Conservation (phyloP, 2,113 vertebrate genomes). For the Sphaerodactylus townsendi region DNA sequence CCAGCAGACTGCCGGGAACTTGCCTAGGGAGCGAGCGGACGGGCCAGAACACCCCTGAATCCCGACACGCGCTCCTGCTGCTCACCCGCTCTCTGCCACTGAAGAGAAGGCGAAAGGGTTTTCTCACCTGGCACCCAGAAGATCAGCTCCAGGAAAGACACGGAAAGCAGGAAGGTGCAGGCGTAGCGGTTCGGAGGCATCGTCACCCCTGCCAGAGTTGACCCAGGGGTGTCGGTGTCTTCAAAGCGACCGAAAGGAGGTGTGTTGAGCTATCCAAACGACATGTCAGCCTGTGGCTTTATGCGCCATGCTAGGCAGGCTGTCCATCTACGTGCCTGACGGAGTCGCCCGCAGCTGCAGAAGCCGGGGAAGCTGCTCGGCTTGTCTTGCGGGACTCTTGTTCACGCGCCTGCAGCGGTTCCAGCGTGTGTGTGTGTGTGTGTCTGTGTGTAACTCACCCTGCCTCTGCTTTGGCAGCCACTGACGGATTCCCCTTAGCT, state of each 20-base stretch:
- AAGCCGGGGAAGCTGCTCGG: background rate
- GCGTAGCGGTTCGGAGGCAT: background rate
- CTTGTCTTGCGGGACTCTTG: background rate
- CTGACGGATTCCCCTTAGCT: background rate
- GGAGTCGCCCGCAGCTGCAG: background rate
- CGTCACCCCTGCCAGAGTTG: background rate
- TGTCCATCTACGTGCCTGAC: background rate
- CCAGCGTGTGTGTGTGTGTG: too few species aligned
- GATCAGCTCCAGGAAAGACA: background rate
- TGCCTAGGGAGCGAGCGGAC: too few species aligned
- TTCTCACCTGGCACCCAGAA: slow-evolving; percentile 1
- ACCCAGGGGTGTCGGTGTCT: background rate
- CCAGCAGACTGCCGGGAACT: too few species aligned
- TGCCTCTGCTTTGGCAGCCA: background rate
- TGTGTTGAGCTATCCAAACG: background rate
- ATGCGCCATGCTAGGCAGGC: background rate
- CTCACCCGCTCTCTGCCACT: too few species aligned
- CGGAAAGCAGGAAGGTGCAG: background rate
- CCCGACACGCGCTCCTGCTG: too few species aligned
- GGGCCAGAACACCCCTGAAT: too few species aligned
- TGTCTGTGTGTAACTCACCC: background rate
- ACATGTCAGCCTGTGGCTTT: background rate
- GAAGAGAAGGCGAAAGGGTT: too few species aligned
- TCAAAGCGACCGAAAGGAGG: fast-evolving
- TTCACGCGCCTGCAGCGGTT: too few species aligned